A percentile compares a stretch with the other conserved stretches of the same genome.
Conservation (phyloP, 1,140 invertebrate genomes). For the Listronotus bonariensis region DNA sequence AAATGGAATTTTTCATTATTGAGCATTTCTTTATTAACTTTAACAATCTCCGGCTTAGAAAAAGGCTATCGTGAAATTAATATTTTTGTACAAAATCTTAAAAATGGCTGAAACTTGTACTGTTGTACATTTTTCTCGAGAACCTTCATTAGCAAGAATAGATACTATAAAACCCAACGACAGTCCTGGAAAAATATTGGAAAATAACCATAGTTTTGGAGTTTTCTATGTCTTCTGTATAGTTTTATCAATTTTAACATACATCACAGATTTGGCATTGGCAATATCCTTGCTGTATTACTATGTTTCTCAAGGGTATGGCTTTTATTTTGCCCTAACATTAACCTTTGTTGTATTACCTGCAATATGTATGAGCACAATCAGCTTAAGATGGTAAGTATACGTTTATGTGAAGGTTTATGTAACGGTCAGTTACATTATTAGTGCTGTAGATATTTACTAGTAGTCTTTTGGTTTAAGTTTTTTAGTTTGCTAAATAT, state of each 20-base stretch:
- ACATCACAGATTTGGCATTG: conserved; percentile 55
- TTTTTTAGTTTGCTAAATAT: too few species aligned
- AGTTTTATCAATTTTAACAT: conserved; percentile 55
- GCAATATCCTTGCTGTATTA: conserved; percentile 56
- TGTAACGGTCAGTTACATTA: too few species aligned
- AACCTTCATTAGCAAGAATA: conserved; percentile 50
- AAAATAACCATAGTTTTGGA: conserved; percentile 47
- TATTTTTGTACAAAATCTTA: background rate
- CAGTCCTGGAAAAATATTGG: conserved; percentile 44
- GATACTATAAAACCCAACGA: conserved; percentile 51
- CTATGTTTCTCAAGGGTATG: conserved; percentile 53
- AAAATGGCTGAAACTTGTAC: conserved; percentile 52
- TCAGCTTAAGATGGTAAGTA: conserved; percentile 58
- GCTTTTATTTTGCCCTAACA: conserved; percentile 57
- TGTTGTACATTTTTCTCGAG: conserved; percentile 54
- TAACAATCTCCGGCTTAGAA: too few species aligned
- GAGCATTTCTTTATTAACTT: background rate
- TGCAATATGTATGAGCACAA: conserved; percentile 55
- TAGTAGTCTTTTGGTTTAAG: too few species aligned
- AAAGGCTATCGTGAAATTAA: too few species aligned
- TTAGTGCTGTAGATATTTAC: too few species aligned
- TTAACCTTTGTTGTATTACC: conserved; percentile 57
- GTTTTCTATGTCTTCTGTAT: conserved; percentile 54
- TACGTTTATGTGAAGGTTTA: too few species aligned
- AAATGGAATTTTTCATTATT: background rate